phyloP scores from a whole-genome alignment of 2,888 invertebrate species.

The Hirtodrosophila alboralis region DNA sequence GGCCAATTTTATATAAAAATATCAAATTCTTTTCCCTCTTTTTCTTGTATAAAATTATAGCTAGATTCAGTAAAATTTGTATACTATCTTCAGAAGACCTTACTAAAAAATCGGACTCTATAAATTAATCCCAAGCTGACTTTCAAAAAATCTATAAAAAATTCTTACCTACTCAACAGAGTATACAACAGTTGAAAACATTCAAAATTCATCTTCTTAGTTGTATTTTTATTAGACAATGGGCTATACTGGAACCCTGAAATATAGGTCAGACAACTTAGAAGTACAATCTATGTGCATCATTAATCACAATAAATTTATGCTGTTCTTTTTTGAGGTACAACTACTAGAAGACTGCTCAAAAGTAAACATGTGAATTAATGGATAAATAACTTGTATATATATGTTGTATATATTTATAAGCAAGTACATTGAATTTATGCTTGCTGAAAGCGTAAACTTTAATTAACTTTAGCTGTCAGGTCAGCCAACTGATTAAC shows the following conservation, averaged over 20 bases:
- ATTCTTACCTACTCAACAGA: no score
- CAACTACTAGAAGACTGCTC: constrained; percentile 18
- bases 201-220: no score
- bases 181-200: no score
- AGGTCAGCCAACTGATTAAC: constrained; percentile 72
- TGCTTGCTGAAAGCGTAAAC: constrained; percentile 47
- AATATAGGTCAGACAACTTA: constrained; percentile 57
- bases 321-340: constrained; percentile 49
- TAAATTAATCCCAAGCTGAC: no score
- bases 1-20: no score
- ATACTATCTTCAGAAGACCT: no score
- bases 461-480: constrained; percentile 75
- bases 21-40: no score
- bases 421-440: constrained; percentile 24
- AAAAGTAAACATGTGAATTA: constrained; percentile 64
- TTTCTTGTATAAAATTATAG: no score
- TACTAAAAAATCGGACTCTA: no score
- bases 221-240: constrained; percentile 44
- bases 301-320: constrained; percentile 72
- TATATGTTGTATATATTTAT: neutral
- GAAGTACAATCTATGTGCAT: constrained; percentile 39
- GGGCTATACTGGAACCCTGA: constrained; percentile 4
- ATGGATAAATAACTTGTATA: constrained; percentile 48
- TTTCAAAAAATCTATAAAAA: no score
- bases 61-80: no score